Evolutionary conservation across 2,113 vertebrate genomes (phyloP).

Genomic region (Oncorhynchus nerka): DNA sequence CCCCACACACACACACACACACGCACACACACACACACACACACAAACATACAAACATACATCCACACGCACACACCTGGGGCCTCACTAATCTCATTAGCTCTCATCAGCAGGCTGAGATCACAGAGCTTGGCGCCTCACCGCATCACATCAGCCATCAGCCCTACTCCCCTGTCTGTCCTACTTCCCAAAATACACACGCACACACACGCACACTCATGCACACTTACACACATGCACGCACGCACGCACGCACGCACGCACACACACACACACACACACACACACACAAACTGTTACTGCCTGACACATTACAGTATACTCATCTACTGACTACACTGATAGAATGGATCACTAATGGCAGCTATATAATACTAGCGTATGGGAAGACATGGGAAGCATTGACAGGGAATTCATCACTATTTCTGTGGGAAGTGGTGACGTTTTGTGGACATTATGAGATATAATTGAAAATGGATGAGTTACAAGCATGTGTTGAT

Average conservation of each 20-base stretch:
- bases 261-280: no score
- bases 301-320: neutral
- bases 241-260: neutral
- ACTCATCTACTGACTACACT: neutral
- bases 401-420: no score
- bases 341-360: no score
- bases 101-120: slow-evolving; percentile 7
- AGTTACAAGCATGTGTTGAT: no score
- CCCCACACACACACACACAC: neutral
- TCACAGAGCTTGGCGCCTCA: slow-evolving; percentile 6
- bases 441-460: no score
- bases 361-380: no score
- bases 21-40: neutral
- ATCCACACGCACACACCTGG: slow-evolving; percentile 4
- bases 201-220: no score
- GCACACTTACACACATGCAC: no score
- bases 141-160: slow-evolving; percentile 7
- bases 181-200: slow-evolving; percentile 64
- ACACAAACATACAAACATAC: neutral
- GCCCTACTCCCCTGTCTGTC: slow-evolving; percentile 39
- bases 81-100: slow-evolving; percentile 29
- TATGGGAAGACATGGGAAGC: no score
- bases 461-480: no score
- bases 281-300: neutral
- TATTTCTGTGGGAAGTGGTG: no score